These are phyloP conservation scores for Acronicta psi DNA, from an alignment of 2,888 invertebrate species.

Conservation along the genomic window DNA sequence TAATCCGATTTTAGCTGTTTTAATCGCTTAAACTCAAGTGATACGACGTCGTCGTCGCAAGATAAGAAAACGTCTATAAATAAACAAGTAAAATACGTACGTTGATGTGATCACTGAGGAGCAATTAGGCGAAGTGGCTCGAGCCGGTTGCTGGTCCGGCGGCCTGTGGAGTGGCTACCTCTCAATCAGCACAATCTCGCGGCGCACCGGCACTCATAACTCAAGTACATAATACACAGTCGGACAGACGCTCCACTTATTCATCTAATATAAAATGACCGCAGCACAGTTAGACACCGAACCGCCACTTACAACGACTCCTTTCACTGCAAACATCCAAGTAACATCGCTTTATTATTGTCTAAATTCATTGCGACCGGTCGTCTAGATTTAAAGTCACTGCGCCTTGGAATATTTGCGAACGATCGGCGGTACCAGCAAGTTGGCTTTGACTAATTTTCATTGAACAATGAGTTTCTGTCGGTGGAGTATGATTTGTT, in stretches of 20 bases:
- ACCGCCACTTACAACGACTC: constrained; percentile 70
- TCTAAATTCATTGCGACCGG: constrained; percentile 78
- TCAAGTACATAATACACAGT: constrained; percentile 63
- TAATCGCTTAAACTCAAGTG: constrained; percentile 39
- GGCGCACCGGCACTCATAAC: constrained; percentile 56
- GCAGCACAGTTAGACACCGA: constrained; percentile 73
- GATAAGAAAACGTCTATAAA: constrained; percentile 27
- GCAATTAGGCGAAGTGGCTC: constrained; percentile 44
- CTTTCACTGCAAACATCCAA: constrained; percentile 83
- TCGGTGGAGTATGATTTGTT: constrained; percentile 75
- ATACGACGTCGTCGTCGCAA: constrained; percentile 19
- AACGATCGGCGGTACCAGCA: constrained; percentile 28
- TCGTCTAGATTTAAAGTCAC: constrained; percentile 69
- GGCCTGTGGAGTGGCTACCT: constrained; percentile 31
- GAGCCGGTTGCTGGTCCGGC: constrained; percentile 25
- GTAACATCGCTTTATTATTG: constrained; percentile 68
- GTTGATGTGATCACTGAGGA: constrained; percentile 54
- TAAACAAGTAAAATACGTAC: constrained; percentile 54
- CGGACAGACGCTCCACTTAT: constrained; percentile 63
- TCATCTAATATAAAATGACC: constrained; percentile 64
- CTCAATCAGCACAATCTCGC: constrained; percentile 41
- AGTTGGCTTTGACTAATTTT: constrained; percentile 61
- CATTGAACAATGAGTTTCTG: constrained; percentile 75
- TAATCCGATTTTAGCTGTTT: constrained; percentile 21
- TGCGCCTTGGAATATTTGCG: constrained; percentile 28